Evolutionary conservation across 1,140 invertebrate species (phyloP).

Genomic region (Calephelis nemesis): DNA sequence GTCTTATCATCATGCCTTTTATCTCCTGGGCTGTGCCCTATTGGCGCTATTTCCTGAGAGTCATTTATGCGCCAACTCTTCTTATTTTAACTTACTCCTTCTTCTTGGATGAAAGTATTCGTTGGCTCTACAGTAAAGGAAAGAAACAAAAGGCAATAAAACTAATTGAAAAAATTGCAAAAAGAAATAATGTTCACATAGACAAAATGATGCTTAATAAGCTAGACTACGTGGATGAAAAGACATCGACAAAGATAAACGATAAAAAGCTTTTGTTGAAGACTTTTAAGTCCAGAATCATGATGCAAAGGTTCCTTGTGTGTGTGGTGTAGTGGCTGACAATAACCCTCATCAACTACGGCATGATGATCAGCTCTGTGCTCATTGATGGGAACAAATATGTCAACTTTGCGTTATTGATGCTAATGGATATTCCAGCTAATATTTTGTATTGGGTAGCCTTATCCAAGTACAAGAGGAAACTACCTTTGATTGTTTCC

Average conservation of each 20-base stretch:
- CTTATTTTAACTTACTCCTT: constrained; percentile 62
- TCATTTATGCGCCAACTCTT: constrained; percentile 64
- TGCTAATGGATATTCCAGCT: constrained; percentile 85
- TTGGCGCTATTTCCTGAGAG: constrained; percentile 62
- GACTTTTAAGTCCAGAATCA: constrained; percentile 60
- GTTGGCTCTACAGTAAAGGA: constrained; percentile 85
- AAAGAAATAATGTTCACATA: constrained; percentile 48
- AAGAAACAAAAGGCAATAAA: constrained; percentile 48
- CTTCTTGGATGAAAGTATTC: constrained; percentile 66
- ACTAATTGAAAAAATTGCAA: constrained; percentile 61
- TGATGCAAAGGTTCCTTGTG: constrained; percentile 75
- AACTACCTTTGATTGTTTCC: constrained; percentile 51
- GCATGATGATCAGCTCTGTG: constrained; percentile 88
- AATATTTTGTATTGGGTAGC: constrained; percentile 81
- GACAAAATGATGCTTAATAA: constrained; percentile 48
- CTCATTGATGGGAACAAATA: constrained; percentile 85
- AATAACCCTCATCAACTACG: constrained; percentile 89
- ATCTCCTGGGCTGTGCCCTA: constrained; percentile 66
- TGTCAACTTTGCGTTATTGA: constrained; percentile 85
- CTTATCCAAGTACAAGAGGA: constrained; percentile 54
- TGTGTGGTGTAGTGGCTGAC: constrained; percentile 87
- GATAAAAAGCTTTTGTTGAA: constrained; percentile 53
- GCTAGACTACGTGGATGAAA: constrained; percentile 56
- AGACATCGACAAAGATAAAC: constrained; percentile 35
- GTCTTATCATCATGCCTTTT: constrained; percentile 62